Evolutionary conservation across 92 coral and sea anemone genomes (phyloP).

Genomic region (Bergia sp.): DNA sequence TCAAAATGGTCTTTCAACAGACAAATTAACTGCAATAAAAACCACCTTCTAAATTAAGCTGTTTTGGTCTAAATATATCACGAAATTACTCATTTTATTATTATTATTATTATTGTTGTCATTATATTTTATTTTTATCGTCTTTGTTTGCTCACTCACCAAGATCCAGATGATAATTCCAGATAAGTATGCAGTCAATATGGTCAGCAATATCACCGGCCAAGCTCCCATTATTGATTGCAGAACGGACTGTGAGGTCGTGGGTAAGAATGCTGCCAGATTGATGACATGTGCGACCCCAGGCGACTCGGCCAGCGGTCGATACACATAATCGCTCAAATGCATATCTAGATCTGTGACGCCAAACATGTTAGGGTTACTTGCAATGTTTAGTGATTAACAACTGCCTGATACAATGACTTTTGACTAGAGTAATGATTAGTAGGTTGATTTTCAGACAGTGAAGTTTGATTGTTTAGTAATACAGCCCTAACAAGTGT

Average conservation of each 20-base stretch:
- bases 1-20: too few relatives aligned
- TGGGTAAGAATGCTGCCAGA: conserved; percentile 10
- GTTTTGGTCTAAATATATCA: too few relatives aligned
- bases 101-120: too few relatives aligned
- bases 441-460: too few relatives aligned
- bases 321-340: conserved; percentile 18
- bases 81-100: too few relatives aligned
- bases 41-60: too few relatives aligned
- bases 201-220: conserved; percentile 34
- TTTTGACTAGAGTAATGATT: too few relatives aligned
- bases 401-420: too few relatives aligned
- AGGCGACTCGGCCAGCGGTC: conserved; percentile 28
- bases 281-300: conserved; percentile 37
- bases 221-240: conserved; percentile 9
- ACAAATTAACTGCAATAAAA: too few relatives aligned
- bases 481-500: too few relatives aligned
- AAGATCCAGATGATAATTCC: conserved; percentile 41
- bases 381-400: background rate
- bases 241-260: background rate
- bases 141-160: background rate
- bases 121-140: too few relatives aligned
- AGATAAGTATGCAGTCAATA: conserved; percentile 20
- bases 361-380: background rate
- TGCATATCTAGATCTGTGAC: conserved; percentile 11
- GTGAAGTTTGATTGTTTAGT: too few relatives aligned